Base-by-base conservation (phyloP, 2,113 vertebrate species). In the Gallinago undulata region DNA sequence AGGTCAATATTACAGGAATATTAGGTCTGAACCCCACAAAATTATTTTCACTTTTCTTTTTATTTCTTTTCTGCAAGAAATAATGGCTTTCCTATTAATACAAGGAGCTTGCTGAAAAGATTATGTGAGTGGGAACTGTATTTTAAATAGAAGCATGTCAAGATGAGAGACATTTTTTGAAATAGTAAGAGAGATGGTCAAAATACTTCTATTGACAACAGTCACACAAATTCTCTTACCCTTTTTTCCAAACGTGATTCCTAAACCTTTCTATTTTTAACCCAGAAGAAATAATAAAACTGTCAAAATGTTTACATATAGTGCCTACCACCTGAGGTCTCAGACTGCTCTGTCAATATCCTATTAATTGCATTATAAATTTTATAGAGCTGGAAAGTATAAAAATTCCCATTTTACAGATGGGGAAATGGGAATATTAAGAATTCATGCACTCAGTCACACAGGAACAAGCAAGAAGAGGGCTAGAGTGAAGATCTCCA, bases 311-410 rank as follows among this genome's bases (percentile, higher is more conserved):
- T 97, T 96, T 96, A 95, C 94, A 79, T 94, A 79, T 66, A 95
- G 59, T 79, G 69, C 77, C 74, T 94, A 87, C 66, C 86, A 94
- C 94, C 89, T 97, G 95, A 96, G 89, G 86, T 95, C 92, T 94
- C 84, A 82, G 59, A 69, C 73, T 91, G 81, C 74, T 94, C 94
- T 96, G 89, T 92, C 95, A 97, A 96, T 97, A 96, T 72, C 73
- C 84, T 90, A 94, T 94, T 96, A 97, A 97, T 97, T 96, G 92
- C 77, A 90, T 96, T 96, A 96, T 94, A 95, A 96, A 96, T 96
- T 96, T 93, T 93, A 94, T 92, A 94, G 89, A 92, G 92, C 66
- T 87, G 66, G 62, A 92, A 96, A 96, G 89, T 95, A 94, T 83
- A 96, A 96, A 93, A 96, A 96, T 90, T 90, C 94, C 90, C 80